Evolutionary conservation across 2,888 invertebrate species (phyloP), one percentile per base, ranked within the genome.

Genomic region (Cynaeus angustus): DNA sequence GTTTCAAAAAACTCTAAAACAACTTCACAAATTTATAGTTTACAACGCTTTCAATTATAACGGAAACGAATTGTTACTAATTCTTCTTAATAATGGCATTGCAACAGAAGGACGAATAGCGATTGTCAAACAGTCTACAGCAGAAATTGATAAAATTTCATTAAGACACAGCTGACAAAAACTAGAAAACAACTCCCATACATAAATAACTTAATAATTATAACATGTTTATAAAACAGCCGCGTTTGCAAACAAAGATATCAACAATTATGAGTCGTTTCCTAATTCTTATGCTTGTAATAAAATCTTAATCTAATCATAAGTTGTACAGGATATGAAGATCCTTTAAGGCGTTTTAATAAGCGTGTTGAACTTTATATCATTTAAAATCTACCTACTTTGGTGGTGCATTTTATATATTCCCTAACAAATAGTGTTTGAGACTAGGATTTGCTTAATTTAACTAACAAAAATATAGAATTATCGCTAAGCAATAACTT

Each of bases 231-330:
- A 50, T 50, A 50, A 50, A 50, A 50, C 21, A 14, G 28, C 33
- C 14, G 14, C 37, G 12, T 37, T 53, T 53, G 53, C 33, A 53
- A 53, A 13, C 0, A 37, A 37, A 14, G 37, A 13, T 53, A 53
- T 53, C 16, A 12, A 53, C 16, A 12, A 33, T 12, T 33, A 33
- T 53, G 53, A 53, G 53, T 53, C 10, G 26, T 37, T 53, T 33
- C 21, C 28, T 14, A 12, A 37, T 13, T 12, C 12, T 41, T 41
- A 28, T 50, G 1, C n/a, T 6, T 14, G 26, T 43, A 58, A 37
- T 53, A 55, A 53, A 48, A 55, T 28, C 65, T 65, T 65, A 65
- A 3, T 48, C 66, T 58, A 56, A 48, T 66, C 66, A 56, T 66
- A 66, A 66, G 56, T 66, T 46, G 41, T 66, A 56, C 28, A 33